Evolutionary conservation across 1,140 invertebrate species (phyloP).

Genomic region (Cryptotermes secundus): DNA sequence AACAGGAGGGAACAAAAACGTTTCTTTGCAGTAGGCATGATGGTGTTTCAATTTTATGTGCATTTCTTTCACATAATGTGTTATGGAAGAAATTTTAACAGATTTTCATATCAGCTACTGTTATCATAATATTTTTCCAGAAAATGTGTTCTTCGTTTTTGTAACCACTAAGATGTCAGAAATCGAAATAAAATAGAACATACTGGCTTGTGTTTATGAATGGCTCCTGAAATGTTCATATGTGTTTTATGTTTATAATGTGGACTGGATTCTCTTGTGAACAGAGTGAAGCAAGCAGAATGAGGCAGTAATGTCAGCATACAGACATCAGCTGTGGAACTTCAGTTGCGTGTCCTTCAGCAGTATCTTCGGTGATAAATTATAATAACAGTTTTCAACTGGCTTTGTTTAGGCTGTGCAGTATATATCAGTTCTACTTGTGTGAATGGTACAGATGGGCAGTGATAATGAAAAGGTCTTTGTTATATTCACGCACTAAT

Average conservation of each 20-base stretch:
- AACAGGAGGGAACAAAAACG: too few relatives aligned
- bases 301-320: not conserved
- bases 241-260: not conserved
- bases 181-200: too few relatives aligned
- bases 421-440: not conserved
- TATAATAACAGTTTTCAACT: not conserved
- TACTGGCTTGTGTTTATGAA: not conserved
- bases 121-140: too few relatives aligned
- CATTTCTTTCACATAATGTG: too few relatives aligned
- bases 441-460: not conserved
- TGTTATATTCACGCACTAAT: not conserved
- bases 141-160: too few relatives aligned
- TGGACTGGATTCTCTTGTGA: constrained; percentile 19
- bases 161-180: too few relatives aligned
- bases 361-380: not conserved
- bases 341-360: not conserved
- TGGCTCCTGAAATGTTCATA: not conserved
- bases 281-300: not conserved
- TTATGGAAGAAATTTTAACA: too few relatives aligned
- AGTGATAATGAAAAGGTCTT: not conserved
- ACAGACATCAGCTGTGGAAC: not conserved
- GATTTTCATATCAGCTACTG: too few relatives aligned
- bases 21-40: too few relatives aligned
- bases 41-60: too few relatives aligned
- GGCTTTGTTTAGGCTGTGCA: not conserved